Evolutionary conservation across 2,113 vertebrate species (phyloP), one percentile per base, ranked within the genome.

Genomic region (Toxotes chatareus): DNA sequence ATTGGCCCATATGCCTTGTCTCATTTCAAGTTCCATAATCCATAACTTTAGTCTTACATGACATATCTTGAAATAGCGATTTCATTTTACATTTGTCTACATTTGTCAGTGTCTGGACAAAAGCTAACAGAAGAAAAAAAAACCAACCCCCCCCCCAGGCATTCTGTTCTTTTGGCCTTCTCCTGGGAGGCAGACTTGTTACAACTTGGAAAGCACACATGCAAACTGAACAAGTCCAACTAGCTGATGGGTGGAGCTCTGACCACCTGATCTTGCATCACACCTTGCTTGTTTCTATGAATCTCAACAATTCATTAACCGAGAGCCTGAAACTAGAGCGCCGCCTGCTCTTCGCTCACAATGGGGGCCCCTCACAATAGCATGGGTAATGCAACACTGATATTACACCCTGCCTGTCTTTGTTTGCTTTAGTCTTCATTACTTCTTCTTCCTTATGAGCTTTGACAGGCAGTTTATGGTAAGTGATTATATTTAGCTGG

Each of bases 161-260:
- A 23, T 53, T 66, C 13, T 34, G 0, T 38, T 14, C 31, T n/a
- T 79, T 34, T 55, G 13, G 11, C 14, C 23, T 72, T 27, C 59
- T 34, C 16, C 32, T 38, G 31, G 17, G 62, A 60, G 36, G 3
- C 40, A 36, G 76, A 17, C 75, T 40, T 83, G 72, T 86, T 32
- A 1, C 57, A 69, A 80, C 86, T 73, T 80, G 84, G 83, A 85
- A 85, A 85, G 40, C n/a, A 12, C n/a, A 5, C 60, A 63, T 60
- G 63, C 8, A n/a, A 56, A 9, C 9, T 8, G 31, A 84, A 66
- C 69, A 34, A 59, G 73, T 66, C 40, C 16, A 38, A 4, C 44
- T 4, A 40, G 77, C 6, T 64, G 21, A 23, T 23, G 79, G 81
- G 87, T 53, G 88, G 84, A 84, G 87, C 69, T 68, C 38, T 14